These are phyloP conservation scores for Coenobita brevimanus DNA, from an alignment of 1,140 invertebrate genomes.

Conservation along the genomic window DNA sequence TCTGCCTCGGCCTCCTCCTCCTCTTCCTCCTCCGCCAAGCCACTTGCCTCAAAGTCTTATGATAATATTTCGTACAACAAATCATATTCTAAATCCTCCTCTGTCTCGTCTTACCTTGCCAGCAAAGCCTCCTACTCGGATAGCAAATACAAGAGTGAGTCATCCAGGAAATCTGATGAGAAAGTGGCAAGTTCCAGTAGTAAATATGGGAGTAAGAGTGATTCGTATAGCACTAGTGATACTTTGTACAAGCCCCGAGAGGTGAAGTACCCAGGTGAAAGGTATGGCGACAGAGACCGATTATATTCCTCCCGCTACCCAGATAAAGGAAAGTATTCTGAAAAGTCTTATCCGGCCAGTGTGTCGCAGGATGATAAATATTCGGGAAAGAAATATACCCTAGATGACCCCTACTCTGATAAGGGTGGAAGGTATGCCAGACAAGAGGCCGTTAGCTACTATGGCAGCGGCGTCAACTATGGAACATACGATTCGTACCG, in stretches of 20 bases:
- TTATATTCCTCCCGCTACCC: background rate
- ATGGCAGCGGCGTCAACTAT: background rate
- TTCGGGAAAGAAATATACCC: slow-evolving; percentile 36
- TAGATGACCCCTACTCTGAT: slow-evolving; percentile 41
- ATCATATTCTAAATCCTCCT: slow-evolving; percentile 13
- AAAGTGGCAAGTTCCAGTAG: slow-evolving; percentile 35
- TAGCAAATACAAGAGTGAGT: slow-evolving; percentile 47
- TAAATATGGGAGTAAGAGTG: slow-evolving; percentile 24
- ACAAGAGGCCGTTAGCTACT: slow-evolving; percentile 38
- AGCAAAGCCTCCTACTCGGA: slow-evolving; percentile 35
- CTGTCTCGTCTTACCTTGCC: slow-evolving; percentile 19
- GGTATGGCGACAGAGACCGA: slow-evolving; percentile 28
- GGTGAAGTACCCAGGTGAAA: slow-evolving; percentile 32
- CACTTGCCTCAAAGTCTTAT: slow-evolving; percentile 7
- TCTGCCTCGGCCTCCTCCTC: slow-evolving; percentile 31
- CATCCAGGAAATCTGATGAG: slow-evolving; percentile 37
- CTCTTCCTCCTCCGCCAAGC: slow-evolving; percentile 24
- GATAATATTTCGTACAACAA: slow-evolving; percentile 25
- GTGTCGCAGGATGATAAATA: slow-evolving; percentile 17
- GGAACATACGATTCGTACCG: slow-evolving; percentile 13
- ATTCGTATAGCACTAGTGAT: slow-evolving; percentile 2
- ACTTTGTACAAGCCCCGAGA: slow-evolving; percentile 3
- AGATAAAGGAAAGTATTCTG: slow-evolving; percentile 38
- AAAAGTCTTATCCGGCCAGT: slow-evolving; percentile 17
- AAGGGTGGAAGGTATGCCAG: slow-evolving; percentile 39